Evolutionary conservation across 1,140 invertebrate species (phyloP).

Genomic region (Hyposmocoma kahamanoa): DNA sequence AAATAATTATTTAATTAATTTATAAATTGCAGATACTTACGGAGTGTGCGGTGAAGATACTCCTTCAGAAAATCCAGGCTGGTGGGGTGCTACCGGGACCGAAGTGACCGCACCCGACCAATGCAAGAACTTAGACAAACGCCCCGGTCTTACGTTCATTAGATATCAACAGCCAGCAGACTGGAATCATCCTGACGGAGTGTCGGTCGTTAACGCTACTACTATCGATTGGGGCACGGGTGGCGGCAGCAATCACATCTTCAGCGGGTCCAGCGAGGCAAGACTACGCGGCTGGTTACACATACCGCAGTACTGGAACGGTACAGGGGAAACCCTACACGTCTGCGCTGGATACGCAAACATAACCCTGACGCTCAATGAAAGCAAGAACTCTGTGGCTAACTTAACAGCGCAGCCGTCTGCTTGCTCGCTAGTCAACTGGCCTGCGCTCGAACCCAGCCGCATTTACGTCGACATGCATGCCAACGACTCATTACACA

Average conservation of each 20-base stretch:
- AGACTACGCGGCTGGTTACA: conserved; percentile 86
- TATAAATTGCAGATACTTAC: conserved; percentile 81
- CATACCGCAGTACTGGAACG: conserved; percentile 81
- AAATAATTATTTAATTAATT: too few relatives aligned
- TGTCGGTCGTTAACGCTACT: conserved; percentile 88
- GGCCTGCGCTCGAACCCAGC: conserved; percentile 73
- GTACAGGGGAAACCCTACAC: conserved; percentile 78
- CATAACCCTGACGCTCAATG: conserved; percentile 42
- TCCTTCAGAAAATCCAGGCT: conserved; percentile 84
- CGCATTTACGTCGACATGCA: conserved; percentile 83
- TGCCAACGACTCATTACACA: conserved; percentile 74
- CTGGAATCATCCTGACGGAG: conserved; percentile 88
- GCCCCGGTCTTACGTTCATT: conserved; percentile 91
- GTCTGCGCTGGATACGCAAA: conserved; percentile 80
- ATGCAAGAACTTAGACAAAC: conserved; percentile 85
- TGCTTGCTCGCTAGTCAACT: conserved; percentile 76
- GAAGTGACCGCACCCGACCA: conserved; percentile 85
- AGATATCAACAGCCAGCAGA: conserved; percentile 91
- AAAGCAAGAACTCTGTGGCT: conserved; percentile 48
- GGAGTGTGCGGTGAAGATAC: conserved; percentile 89
- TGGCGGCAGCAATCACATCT: conserved; percentile 78
- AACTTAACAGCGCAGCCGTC: conserved; percentile 81
- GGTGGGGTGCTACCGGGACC: conserved; percentile 90
- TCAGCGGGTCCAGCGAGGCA: conserved; percentile 83
- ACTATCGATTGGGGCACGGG: conserved; percentile 84